These are phyloP conservation scores for Melinaea menophilus DNA, from an alignment of 2,888 invertebrate species.

Conservation along the genomic window DNA sequence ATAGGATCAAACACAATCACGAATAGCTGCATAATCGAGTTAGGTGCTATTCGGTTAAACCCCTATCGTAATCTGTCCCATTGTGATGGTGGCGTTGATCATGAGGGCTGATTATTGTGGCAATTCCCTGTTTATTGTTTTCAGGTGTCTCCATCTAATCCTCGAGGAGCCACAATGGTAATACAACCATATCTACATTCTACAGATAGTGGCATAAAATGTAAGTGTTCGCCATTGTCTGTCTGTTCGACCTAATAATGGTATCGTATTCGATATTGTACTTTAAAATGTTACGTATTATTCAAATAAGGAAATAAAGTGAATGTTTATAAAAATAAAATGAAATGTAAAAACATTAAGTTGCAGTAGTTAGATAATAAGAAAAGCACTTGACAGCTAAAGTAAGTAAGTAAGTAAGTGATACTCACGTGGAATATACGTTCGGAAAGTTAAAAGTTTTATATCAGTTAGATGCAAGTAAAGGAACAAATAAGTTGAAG, in stretches of 20 bases:
- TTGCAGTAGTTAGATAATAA: conserved; percentile 49
- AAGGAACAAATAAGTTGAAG: conserved; percentile 76
- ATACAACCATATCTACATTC: conserved; percentile 48
- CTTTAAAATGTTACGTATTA: too few species aligned
- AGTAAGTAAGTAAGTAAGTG: conserved; percentile 62
- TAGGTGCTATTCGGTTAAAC: conserved; percentile 75
- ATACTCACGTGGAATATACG: conserved; percentile 65
- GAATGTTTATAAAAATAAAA: conserved; percentile 32
- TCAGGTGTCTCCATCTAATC: conserved; percentile 65
- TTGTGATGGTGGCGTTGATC: conserved; percentile 71
- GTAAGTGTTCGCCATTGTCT: conserved; percentile 41
- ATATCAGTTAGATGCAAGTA: conserved; percentile 65
- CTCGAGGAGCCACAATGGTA: conserved; percentile 52
- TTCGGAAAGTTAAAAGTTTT: conserved; percentile 71
- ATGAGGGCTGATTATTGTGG: conserved; percentile 74
- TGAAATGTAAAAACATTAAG: conserved; percentile 17
- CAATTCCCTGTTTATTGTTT: conserved; percentile 75
- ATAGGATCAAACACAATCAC: conserved; percentile 76
- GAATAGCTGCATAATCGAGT: conserved; percentile 77
- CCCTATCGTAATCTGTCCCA: conserved; percentile 74
- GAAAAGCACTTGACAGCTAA: conserved; percentile 49
- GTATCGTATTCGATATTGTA: too few species aligned
- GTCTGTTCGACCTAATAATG: too few species aligned
- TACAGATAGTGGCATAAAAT: conserved; percentile 50
- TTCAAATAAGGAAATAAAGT: too few species aligned